Evolutionary conservation across 2,797 vertebrate genomes (phyloP), one percentile per base, ranked within the genome.

Genomic region (Amblyraja radiata): DNA sequence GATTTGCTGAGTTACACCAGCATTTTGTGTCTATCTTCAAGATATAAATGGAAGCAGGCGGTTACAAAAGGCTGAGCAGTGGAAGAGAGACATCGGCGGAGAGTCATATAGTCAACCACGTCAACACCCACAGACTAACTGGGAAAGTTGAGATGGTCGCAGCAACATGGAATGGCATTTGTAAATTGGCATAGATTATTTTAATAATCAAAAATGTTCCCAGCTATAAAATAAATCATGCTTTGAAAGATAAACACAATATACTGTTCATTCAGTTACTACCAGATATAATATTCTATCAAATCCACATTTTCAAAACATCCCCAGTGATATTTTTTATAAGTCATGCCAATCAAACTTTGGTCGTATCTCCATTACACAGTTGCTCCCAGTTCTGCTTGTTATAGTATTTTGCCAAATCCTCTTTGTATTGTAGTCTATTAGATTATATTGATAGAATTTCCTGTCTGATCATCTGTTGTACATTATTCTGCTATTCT

Each of bases 391-490:
- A 78, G 10, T 32, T 36, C 77, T 32, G 32, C 77, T 78, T 78
- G 8, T 36, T 78, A 32, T 78, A 13, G 77, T 78, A 78, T 78
- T 78, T 78, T 78, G 77, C 77, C n/a, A 78, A 14, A 78, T 78
- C n/a, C 77, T 78, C 77, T 78, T 78, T 77, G 76, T 77, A 77
- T 32, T 77, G 76, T 77, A 77, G n/a, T 28, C 25, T 5, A 61
- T 28, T 58, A 84, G 54, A 28, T 84, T n/a, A 86, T 32, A 32
- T 32, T 86, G 83, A 86, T 63, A 86, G 83, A 63, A 86, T 63
- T 63, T 63, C n/a, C 58, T 63, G 58, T 65, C 83, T 63, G 58
- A 32, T 61, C 14, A 63, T 28, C 28, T 63, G 28, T 65, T 86
- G 83, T 78, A 78, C 77, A 78, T 10, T 78, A 13, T 65, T 63